Conservation (phyloP, 2,113 vertebrate genomes). For the Saccopteryx bilineata region DNA sequence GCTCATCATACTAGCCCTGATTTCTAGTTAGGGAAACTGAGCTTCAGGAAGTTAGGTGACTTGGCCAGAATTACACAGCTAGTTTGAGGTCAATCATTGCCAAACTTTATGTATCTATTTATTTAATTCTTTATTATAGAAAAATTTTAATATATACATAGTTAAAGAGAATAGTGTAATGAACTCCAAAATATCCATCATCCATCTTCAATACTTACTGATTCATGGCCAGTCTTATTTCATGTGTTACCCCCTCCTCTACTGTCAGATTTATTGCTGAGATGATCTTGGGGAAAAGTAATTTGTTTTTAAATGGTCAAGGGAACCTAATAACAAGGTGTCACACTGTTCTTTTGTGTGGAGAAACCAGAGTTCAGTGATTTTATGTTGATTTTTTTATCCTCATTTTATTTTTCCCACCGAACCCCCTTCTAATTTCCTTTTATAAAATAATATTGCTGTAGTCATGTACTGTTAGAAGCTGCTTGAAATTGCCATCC, state of each 20-base stretch:
- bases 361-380: background rate
- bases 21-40: background rate
- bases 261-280: constrained; percentile 13
- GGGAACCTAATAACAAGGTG: background rate
- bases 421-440: background rate
- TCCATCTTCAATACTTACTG: background rate
- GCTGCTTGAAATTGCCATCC: background rate
- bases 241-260: background rate
- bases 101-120: constrained; percentile 27
- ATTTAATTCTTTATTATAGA: constrained; percentile 35
- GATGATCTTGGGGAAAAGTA: background rate
- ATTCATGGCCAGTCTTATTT: background rate
- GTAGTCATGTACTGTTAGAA: constrained; percentile 15
- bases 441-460: constrained; percentile 36
- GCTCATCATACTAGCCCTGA: background rate
- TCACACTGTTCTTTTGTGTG: background rate
- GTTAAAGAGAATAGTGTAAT: background rate
- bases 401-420: background rate
- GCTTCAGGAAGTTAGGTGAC: background rate
- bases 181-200: background rate
- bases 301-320: constrained; percentile 33
- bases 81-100: constrained; percentile 31
- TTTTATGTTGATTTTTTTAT: constrained; percentile 11
- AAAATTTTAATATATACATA: background rate
- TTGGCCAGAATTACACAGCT: background rate